phyloP scores from a whole-genome alignment of 2,888 invertebrate species.

The Coenonympha glycerion region DNA sequence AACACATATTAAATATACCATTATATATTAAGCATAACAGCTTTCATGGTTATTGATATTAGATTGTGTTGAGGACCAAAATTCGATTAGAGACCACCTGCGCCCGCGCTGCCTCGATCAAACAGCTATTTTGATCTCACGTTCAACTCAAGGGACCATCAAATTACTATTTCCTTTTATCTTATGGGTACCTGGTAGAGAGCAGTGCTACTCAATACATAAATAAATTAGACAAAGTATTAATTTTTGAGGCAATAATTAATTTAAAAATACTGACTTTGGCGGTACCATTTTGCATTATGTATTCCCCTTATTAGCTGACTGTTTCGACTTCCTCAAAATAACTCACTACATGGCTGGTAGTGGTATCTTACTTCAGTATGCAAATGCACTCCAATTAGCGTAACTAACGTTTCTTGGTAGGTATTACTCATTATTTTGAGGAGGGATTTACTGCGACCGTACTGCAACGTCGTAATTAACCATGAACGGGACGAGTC shows the following conservation, averaged over 20 bases:
- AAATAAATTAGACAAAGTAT: not conserved
- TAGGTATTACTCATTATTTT: constrained; percentile 69
- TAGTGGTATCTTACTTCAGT: constrained; percentile 66
- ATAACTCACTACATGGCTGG: constrained; percentile 62
- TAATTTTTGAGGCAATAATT: not conserved
- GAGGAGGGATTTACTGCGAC: constrained; percentile 56
- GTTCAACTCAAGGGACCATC: not conserved
- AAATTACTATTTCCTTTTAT: not conserved
- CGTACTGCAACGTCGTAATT: constrained; percentile 57
- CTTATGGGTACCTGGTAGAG: no score
- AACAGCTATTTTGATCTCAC: not conserved
- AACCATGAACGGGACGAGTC: constrained; percentile 63
- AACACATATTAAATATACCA: no score
- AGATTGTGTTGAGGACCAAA: constrained; percentile 9
- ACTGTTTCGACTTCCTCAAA: constrained; percentile 55
- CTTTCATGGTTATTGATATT: not conserved
- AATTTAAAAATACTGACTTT: not conserved
- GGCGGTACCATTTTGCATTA: not conserved
- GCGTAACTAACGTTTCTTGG: constrained; percentile 62
- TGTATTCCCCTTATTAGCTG: constrained; percentile 32
- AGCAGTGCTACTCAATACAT: no score
- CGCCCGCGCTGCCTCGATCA: constrained; percentile 41
- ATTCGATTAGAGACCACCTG: constrained; percentile 43
- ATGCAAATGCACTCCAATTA: constrained; percentile 74
- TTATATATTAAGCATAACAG: not conserved